Conservation (phyloP, 2,888 invertebrate genomes). For the Chymomyza procnemis region DNA sequence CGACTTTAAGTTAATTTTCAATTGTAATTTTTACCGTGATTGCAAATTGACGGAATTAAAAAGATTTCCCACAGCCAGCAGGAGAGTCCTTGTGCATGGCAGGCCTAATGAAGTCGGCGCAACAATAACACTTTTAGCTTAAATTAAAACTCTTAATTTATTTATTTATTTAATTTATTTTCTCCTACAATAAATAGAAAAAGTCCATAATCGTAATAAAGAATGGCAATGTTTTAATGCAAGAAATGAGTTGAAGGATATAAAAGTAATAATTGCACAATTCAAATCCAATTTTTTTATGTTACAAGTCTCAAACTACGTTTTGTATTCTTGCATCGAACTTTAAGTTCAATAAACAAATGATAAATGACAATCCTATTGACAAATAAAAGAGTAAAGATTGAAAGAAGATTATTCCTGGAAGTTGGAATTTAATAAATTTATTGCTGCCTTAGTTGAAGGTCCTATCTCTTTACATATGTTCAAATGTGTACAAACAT, state of each 20-base stretch:
- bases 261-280: too few species aligned
- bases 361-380: not conserved
- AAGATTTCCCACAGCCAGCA: not conserved
- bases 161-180: conserved; percentile 66
- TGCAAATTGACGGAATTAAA: not conserved
- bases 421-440: not conserved
- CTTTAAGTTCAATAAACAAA: too few species aligned
- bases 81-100: conserved; percentile 13
- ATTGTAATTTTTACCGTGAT: not conserved
- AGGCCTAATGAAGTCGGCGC: too few species aligned
- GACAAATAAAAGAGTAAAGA: not conserved
- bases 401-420: not conserved
- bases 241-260: not conserved
- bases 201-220: not conserved
- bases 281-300: too few species aligned
- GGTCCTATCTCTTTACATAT: too few species aligned
- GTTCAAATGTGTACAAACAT: too few species aligned
- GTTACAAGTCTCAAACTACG: too few species aligned
- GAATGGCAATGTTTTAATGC: not conserved
- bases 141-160: conserved; percentile 57
- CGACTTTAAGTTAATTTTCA: conserved; percentile 60
- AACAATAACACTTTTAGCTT: conserved; percentile 33
- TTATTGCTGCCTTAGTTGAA: not conserved
- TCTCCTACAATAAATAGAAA: not conserved
- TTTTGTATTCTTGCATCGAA: too few species aligned